Percentiles rank a stretch among this genome's conserved stretches.
phyloP scores from a whole-genome alignment of 2,113 vertebrate species.

The Arothron firmamentum region DNA sequence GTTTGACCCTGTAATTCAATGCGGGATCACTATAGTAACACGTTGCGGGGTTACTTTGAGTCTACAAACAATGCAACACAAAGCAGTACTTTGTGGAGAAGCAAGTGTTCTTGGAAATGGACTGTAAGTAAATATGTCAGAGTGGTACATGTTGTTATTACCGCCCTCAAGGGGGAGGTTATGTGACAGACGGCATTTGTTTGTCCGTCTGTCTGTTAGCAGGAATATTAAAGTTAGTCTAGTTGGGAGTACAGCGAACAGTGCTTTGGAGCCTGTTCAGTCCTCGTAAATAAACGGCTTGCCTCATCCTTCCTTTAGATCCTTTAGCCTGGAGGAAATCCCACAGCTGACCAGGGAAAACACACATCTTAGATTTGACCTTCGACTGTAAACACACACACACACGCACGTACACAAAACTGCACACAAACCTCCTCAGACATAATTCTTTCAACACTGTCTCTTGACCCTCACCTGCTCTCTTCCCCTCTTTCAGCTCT shows the following conservation, averaged over 20 bases:
- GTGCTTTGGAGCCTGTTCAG: slow-evolving; percentile 32
- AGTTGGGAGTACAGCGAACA: background rate
- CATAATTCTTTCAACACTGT: slow-evolving; percentile 42
- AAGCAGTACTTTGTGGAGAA: too few species aligned
- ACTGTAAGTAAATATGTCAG: too few species aligned
- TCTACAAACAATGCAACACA: background rate
- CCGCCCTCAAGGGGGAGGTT: too few species aligned
- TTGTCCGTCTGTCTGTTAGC: too few species aligned
- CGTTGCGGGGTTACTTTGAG: slow-evolving; percentile 10
- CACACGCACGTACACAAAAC: slow-evolving; percentile 20
- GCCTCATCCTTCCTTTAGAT: slow-evolving; percentile 35
- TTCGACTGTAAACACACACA: slow-evolving; percentile 37
- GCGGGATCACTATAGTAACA: slow-evolving; percentile 49
- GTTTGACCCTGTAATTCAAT: slow-evolving; percentile 42
- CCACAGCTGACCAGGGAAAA: slow-evolving; percentile 45
- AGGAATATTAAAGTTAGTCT: background rate
- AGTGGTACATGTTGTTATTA: too few species aligned
- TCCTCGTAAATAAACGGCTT: slow-evolving; percentile 51
- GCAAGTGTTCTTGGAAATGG: too few species aligned
- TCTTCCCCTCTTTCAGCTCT: slow-evolving; percentile 32
- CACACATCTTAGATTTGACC: slow-evolving; percentile 46
- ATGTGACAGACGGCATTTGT: too few species aligned
- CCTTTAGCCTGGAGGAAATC: slow-evolving; percentile 52
- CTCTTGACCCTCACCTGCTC: slow-evolving; percentile 35
- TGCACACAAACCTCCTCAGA: slow-evolving; percentile 11